A percentile compares a stretch with the other conserved stretches of the same genome.
phyloP scores from a whole-genome alignment of 2,888 invertebrate species.

The Aethes cnicana region DNA sequence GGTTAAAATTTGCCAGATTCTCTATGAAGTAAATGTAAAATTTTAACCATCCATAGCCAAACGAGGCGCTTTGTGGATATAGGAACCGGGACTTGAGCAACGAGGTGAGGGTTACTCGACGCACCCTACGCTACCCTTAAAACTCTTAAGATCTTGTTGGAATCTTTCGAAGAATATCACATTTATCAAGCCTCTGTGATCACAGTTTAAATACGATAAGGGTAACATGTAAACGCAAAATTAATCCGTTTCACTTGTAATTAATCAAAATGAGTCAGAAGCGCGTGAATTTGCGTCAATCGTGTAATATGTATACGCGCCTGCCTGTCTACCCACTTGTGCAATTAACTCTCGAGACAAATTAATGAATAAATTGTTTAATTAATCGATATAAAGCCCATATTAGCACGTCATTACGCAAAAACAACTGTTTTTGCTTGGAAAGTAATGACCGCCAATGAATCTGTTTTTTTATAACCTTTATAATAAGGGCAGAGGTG shows the following conservation, averaged over 20 bases:
- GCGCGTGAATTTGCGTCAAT: constrained; percentile 21
- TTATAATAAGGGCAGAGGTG: constrained; percentile 18
- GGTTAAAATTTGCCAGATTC: too few relatives aligned
- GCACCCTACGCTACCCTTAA: too few relatives aligned
- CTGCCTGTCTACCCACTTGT: constrained; percentile 14
- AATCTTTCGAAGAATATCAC: too few relatives aligned
- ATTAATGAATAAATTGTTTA: constrained; percentile 11
- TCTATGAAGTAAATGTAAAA: too few relatives aligned
- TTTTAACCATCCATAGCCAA: too few relatives aligned
- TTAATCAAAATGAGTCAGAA: constrained; percentile 21
- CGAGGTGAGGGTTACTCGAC: too few relatives aligned
- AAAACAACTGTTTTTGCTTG: neutral
- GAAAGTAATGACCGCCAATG: constrained; percentile 26
- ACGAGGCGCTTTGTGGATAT: too few relatives aligned
- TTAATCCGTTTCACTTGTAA: too few relatives aligned
- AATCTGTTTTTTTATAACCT: constrained; percentile 24
- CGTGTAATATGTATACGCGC: neutral
- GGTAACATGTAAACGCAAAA: too few relatives aligned
- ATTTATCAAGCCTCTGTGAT: too few relatives aligned
- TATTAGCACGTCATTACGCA: constrained; percentile 10
- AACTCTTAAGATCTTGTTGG: too few relatives aligned
- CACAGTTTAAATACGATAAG: neutral
- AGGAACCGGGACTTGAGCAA: too few relatives aligned
- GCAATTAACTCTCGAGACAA: constrained; percentile 19
- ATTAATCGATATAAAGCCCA: constrained; percentile 15